These are phyloP conservation scores for Drosophila suzukii DNA, from an alignment of 1,140 invertebrate species.

Conservation along the genomic window DNA sequence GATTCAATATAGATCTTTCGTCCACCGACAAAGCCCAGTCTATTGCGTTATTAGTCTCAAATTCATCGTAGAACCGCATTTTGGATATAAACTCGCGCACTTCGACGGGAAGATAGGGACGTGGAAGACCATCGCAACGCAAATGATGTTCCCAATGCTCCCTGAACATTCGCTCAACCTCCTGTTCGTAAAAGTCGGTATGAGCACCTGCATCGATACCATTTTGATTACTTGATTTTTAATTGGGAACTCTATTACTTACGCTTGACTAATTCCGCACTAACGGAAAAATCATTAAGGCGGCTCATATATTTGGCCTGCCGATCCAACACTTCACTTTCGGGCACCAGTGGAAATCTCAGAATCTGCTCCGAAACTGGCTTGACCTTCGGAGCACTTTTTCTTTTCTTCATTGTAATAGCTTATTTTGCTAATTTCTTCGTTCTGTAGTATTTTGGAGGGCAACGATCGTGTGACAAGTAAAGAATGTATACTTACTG, in stretches of 20 bases:
- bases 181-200: slow-evolving; percentile 18
- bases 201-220: slow-evolving; percentile 19
- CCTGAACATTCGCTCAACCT: not conserved
- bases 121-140: slow-evolving; percentile 66
- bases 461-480: not conserved
- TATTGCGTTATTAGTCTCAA: slow-evolving; percentile 21
- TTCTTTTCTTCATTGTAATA: slow-evolving; percentile 3
- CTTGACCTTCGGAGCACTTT: not conserved
- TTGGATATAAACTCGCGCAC: slow-evolving; percentile 60
- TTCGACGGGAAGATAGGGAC: slow-evolving; percentile 57
- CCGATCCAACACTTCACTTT: slow-evolving; percentile 22
- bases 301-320: slow-evolving; percentile 18
- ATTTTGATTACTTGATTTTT: not conserved
- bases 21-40: slow-evolving; percentile 69
- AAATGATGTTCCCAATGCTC: slow-evolving; percentile 60
- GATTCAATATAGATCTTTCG: slow-evolving; percentile 57
- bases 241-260: not conserved
- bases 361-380: not conserved
- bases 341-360: slow-evolving; percentile 6
- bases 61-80: slow-evolving; percentile 39
- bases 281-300: slow-evolving; percentile 34
- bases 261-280: slow-evolving; percentile 41
- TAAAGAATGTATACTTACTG: not conserved
- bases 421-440: not conserved
- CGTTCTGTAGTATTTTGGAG: not conserved